Percentiles rank a stretch among this genome's conserved stretches.
These are phyloP conservation scores for Montifringilla adamsi DNA, from an alignment of 2,113 vertebrate species.

Conservation along the genomic window DNA sequence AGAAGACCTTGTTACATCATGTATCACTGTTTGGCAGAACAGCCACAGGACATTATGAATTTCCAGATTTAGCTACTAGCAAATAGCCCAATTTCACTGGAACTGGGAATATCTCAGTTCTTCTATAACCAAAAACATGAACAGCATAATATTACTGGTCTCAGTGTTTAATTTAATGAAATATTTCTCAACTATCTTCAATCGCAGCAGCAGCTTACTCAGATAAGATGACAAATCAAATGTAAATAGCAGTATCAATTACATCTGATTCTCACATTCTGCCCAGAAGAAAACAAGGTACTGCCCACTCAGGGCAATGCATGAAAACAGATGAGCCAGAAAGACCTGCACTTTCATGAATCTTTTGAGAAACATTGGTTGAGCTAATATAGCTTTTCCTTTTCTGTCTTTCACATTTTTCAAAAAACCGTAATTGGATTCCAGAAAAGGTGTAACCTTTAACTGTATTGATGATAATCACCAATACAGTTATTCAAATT, in stretches of 20 bases:
- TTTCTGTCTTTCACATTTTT: not conserved
- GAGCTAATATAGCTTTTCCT: fast-evolving
- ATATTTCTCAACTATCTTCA: not conserved
- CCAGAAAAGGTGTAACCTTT: not conserved
- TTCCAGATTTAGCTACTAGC: not conserved
- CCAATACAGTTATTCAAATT: not conserved
- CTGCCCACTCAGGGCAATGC: not conserved
- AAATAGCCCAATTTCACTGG: not conserved
- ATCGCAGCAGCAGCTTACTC: not conserved
- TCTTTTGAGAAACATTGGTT: not conserved
- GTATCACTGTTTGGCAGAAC: not conserved
- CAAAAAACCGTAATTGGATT: not conserved
- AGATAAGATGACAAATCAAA: not conserved
- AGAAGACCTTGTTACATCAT: not conserved
- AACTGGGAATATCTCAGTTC: not conserved
- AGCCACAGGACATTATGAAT: not conserved
- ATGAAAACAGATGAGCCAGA: not conserved
- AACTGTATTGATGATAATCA: not conserved
- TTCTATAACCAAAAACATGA: not conserved
- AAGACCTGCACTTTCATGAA: not conserved
- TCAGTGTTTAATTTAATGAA: not conserved
- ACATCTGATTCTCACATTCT: not conserved
- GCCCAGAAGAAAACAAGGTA: not conserved
- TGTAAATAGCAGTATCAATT: not conserved
- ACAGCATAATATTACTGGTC: not conserved